These are phyloP conservation scores for Stomatorhinus walkeri DNA, from an alignment of 2,797 vertebrate species.

Conservation along the genomic window DNA sequence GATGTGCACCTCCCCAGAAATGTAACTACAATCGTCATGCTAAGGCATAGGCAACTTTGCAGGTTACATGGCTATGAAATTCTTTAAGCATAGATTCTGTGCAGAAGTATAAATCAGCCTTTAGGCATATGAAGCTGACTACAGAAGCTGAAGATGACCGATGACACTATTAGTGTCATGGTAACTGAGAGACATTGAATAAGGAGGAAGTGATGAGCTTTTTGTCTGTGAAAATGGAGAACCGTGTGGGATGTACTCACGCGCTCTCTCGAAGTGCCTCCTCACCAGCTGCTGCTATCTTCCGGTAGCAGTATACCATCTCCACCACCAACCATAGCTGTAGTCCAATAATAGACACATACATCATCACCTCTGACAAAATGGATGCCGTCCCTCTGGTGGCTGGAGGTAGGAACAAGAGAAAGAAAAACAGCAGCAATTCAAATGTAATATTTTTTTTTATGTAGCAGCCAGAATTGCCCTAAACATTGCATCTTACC, in stretches of 20 bases:
- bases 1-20: neutral
- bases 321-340: constrained; percentile 83
- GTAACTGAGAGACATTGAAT: neutral
- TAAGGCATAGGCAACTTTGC: neutral
- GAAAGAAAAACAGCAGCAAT: neutral
- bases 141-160: neutral
- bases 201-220: neutral
- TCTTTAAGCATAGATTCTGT: neutral
- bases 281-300: constrained; percentile 75
- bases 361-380: constrained; percentile 89
- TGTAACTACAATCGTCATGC: neutral
- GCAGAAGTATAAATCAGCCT: neutral
- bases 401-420: constrained; percentile 41
- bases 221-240: neutral
- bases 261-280: constrained; percentile 76
- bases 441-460: neutral
- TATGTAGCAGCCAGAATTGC: neutral
- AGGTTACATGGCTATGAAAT: neutral
- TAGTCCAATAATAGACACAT: constrained; percentile 79
- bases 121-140: neutral
- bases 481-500: neutral
- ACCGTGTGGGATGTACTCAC: constrained; percentile 55
- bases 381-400: constrained; percentile 79
- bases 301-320: constrained; percentile 90
- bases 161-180: neutral